Conservation (phyloP, 2,888 invertebrate species). For the Unio pictorum region DNA sequence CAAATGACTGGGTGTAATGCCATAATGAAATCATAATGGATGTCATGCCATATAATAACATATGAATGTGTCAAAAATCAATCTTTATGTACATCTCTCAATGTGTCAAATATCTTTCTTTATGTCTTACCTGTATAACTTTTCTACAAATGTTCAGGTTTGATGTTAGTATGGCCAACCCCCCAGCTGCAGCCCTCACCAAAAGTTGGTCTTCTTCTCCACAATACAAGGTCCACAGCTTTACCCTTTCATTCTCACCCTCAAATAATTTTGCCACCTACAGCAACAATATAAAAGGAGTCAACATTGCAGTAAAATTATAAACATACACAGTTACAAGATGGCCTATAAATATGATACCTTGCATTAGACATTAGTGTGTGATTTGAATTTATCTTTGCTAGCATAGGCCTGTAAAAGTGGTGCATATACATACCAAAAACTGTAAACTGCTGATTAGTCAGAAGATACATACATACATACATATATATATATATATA, state of each 20-base stretch:
- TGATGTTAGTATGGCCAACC: slow-evolving; percentile 88
- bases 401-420: too few relatives aligned
- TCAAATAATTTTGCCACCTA: slow-evolving; percentile 78
- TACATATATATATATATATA: too few relatives aligned
- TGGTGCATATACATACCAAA: too few relatives aligned
- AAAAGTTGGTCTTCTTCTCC: slow-evolving; percentile 70
- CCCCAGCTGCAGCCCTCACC: slow-evolving; percentile 87
- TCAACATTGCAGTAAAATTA: background rate
- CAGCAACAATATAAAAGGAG: slow-evolving; percentile 4
- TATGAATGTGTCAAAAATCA: too few relatives aligned
- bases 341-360: background rate
- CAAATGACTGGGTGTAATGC: too few relatives aligned
- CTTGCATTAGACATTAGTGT: background rate
- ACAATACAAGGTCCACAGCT: slow-evolving; percentile 86
- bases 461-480: too few relatives aligned
- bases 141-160: slow-evolving; percentile 84
- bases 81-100: background rate
- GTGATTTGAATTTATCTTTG: too few relatives aligned
- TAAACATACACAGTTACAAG: background rate
- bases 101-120: background rate
- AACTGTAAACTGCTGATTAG: too few relatives aligned
- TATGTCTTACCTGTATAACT: slow-evolving; percentile 77
- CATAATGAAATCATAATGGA: too few relatives aligned
- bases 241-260: slow-evolving; percentile 88
- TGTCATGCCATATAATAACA: too few relatives aligned